phyloP scores from a whole-genome alignment of 2,113 vertebrate genomes.

The Bubo bubo region DNA sequence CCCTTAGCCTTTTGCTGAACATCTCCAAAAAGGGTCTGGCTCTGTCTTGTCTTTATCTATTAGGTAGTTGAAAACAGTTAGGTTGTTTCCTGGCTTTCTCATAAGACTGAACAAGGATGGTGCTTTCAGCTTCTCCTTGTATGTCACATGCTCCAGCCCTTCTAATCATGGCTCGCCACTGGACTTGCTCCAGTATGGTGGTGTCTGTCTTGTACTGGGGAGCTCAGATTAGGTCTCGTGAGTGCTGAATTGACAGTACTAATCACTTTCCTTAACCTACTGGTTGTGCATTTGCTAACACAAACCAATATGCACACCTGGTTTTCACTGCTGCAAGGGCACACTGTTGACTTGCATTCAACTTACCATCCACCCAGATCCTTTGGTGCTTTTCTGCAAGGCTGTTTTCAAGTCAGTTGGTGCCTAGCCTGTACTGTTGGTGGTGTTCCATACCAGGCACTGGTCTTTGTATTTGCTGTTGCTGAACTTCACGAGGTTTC shows the following conservation, averaged over 20 bases:
- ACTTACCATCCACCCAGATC: background rate
- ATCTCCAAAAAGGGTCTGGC: background rate
- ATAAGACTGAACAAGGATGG: background rate
- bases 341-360: background rate
- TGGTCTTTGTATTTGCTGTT: background rate
- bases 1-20: background rate
- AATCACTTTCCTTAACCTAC: background rate
- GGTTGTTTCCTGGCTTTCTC: background rate
- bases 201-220: background rate
- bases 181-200: background rate
- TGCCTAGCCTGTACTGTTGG: background rate
- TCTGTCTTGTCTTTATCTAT: background rate
- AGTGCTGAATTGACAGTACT: background rate
- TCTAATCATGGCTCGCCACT: background rate
- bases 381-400: background rate
- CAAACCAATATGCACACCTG: background rate
- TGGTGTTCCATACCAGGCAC: background rate
- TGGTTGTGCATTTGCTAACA: background rate
- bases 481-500: background rate
- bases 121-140: background rate
- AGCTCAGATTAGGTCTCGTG: background rate
- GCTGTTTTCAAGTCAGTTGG: background rate
- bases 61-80: background rate
- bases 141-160: background rate
- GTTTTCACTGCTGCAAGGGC: background rate